Base-by-base conservation (phyloP, 2,888 invertebrate genomes). In the Plagiodera versicolora region DNA sequence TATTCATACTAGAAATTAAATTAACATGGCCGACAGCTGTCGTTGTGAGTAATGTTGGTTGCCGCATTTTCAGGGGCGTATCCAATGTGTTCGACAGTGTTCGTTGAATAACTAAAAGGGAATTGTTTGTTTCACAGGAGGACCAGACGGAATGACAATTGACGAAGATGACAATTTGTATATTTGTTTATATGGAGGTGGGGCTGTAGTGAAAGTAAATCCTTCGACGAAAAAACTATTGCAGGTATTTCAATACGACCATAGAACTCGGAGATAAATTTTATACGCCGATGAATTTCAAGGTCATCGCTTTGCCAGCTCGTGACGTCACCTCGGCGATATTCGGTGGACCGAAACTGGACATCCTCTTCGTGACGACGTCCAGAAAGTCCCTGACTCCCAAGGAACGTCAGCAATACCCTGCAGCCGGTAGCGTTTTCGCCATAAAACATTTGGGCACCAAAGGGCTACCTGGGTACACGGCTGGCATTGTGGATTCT, bases 101-200 rank as follows among this genome's bases (percentile, higher is more conserved):
- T n/a, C n/a, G n/a, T n/a, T n/a, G n/a, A n/a, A n/a, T n/a, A n/a
- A n/a, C n/a, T n/a, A n/a, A n/a, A n/a, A n/a, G n/a, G n/a, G n/a
- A n/a, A n/a, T n/a, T n/a, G n/a, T n/a, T 18, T 45, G 14, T 48
- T 17, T 54, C 28, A 58, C 60, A 56, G 75, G 74, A 16, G 17
- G 57, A 48, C 75, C 75, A 16, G 75, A 75, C 65, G 75, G 75
- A 8, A 92, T 93, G 91, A 90, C 92, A 0, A 90, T 91, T 52
- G 93, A 94, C 72, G 81, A 81, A 2, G 85, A 89, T 57, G 92
- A 87, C 35, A 90, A 92, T 74, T 80, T 94, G 16, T 94, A 93
- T 92, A 84, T 93, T 6, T 88, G 89, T 1, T 79, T 87, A 56
- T 87, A 80, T 72, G 81, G 82, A 60, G 91, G 88, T 10, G 84